Base-by-base conservation (phyloP, 2,113 vertebrate species). In the Cololabis saira region DNA sequence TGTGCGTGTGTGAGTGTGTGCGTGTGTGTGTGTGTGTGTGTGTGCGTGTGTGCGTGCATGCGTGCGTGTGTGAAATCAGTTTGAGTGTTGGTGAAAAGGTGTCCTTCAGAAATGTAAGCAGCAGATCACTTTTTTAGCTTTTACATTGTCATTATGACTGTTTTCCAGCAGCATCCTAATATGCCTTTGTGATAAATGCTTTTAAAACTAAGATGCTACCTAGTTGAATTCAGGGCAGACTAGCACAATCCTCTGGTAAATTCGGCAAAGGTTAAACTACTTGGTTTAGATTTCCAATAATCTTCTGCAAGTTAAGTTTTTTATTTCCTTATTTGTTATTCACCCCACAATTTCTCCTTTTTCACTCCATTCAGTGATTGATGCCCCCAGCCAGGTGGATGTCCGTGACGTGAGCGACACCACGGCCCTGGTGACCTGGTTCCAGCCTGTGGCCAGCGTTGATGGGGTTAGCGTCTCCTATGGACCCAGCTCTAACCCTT, bases 391-490 rank as follows among this genome's bases (percentile, higher is more conserved):
- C 78, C 95, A 96, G 66, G 91, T 98, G 0, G 93, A 97, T n/a
- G 93, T 95, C 40, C 95, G 91, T n/a, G 96, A 99, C 0, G 90
- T 98, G 68, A 98, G 95, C 0, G 98, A 98, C 89, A 95, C 93
- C 42, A 97, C 96, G 0, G 97, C 96, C 0, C 91, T 98, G 21
- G 88, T 99, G 83, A 97, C 96, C 0, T 99, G 98, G 97, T 93
- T 93, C 83, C 97, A 96, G 66, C 96, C 98, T 1, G 80, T 96
- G 67, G 96, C 98, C 15, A 88, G 94, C 50, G 94, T 99, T 0
- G 96, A 99, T 0, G 82, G 92, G 1, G 65, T 98, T 0, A 95
- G 92, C 16, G 75, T 99, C 55, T 95, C 92, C 0, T 99, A 95
- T 0, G 95, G 95, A 16, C 94, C 94, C 48, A 95, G 91, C 78